Evolutionary conservation across 2,113 vertebrate genomes (phyloP), one percentile per base, ranked within the genome.

Genomic region (Vulpes lagopus): DNA sequence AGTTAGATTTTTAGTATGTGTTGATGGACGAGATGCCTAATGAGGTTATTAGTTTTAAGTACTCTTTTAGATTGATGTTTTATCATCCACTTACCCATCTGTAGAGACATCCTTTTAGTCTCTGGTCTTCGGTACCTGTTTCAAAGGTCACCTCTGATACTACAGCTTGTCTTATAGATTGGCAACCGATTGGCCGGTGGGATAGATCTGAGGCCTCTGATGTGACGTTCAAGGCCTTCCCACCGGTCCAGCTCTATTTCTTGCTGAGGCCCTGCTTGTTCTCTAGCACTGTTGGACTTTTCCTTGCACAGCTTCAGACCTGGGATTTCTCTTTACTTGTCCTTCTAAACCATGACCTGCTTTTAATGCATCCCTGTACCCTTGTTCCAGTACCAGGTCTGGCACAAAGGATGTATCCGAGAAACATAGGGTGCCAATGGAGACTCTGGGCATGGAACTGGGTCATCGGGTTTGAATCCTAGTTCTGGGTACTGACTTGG

Each of bases 261-360:
- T 79, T 43, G 57, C 85, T 73, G 8, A 59, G 43, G 51, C 8
- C 73, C 80, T 79, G 51, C 94, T 73, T n/a, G 38, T 89, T 81
- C 86, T 83, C 16, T 3, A 11, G 38, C 5, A 17, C 32, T 23
- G 27, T n/a, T 0, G 8, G 74, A 81, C 35, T 81, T 97, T 78
- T 93, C 49, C 27, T 89, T 79, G 9, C 8, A 5, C 20, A 62
- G 11, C 74, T 51, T 64, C 1, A 59, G 74, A 38, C 43, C 55
- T 84, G 27, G 92, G 84, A 82, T 92, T 95, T 87, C 67, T 64
- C 60, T 83, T 79, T 87, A 30, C 51, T 62, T 90, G 51, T 74
- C 32, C 59, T 88, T 94, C 83, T 49, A 59, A 67, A 65, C 49
- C 14, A 2, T 35, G 53, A 78, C 55, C 27, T 82, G 49, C 60